Evolutionary conservation across 1,140 invertebrate genomes (phyloP).

Genomic region (Saccostrea glomerata): DNA sequence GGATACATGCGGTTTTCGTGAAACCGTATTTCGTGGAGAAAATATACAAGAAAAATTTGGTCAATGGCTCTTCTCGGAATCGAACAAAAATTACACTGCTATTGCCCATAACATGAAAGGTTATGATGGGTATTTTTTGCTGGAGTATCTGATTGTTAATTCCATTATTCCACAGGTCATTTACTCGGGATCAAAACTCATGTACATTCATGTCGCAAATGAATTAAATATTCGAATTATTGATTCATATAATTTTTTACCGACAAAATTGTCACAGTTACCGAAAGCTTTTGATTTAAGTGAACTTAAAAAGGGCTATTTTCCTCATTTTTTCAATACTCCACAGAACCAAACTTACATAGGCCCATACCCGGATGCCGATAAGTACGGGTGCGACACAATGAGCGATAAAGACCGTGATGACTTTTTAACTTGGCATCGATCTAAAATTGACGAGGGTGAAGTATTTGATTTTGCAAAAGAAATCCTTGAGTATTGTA

Average conservation of each 20-base stretch:
- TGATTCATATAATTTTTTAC: constrained; percentile 41
- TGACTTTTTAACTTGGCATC: neutral
- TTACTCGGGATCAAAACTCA: constrained; percentile 35
- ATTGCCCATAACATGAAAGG: too few relatives aligned
- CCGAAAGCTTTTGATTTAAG: constrained; percentile 40
- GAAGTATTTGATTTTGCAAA: constrained; percentile 43
- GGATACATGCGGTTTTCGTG: neutral
- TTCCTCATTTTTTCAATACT: constrained; percentile 42
- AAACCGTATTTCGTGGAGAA: neutral
- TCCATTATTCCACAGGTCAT: constrained; percentile 2
- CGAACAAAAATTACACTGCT: neutral
- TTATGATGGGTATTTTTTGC: too few relatives aligned
- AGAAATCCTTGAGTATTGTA: constrained; percentile 47
- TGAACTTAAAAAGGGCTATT: constrained; percentile 44
- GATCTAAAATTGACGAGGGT: too few relatives aligned
- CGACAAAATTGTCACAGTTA: constrained; percentile 25
- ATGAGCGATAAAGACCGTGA: constrained; percentile 20
- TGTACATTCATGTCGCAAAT: constrained; percentile 40
- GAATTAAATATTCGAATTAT: neutral
- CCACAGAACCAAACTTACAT: neutral
- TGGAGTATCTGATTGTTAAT: neutral
- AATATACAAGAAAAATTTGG: neutral
- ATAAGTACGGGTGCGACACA: constrained; percentile 11
- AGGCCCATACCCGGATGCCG: neutral
- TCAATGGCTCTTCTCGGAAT: neutral